phyloP scores from a whole-genome alignment of 1,140 invertebrate genomes.

The Aphaenogaster rudis region DNA sequence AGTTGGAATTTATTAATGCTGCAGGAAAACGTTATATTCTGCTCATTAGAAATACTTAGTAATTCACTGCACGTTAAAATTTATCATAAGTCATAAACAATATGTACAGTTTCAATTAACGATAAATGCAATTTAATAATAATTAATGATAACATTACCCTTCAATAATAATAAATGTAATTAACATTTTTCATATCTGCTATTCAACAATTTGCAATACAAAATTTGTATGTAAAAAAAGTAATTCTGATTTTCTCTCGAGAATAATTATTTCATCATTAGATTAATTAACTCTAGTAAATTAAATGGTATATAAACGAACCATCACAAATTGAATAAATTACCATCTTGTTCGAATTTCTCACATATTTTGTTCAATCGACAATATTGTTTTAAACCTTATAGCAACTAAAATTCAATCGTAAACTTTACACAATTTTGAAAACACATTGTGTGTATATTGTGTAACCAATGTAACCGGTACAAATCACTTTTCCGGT shows the following conservation, averaged over 20 bases:
- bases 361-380: neutral
- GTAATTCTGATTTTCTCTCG: neutral
- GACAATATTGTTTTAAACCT: conserved; percentile 8
- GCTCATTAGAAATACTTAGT: conserved; percentile 4
- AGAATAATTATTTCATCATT: conserved; percentile 11
- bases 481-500: neutral
- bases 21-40: neutral
- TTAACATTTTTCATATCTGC: neutral
- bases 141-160: conserved; percentile 14
- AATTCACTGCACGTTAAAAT: neutral
- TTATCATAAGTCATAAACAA: neutral
- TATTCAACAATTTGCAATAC: neutral
- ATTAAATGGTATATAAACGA: neutral
- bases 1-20: neutral
- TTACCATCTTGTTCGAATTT: neutral
- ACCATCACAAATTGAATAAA: neutral
- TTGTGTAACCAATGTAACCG: neutral
- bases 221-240: neutral
- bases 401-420: neutral
- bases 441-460: neutral
- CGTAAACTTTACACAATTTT: conserved; percentile 7
- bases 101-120: conserved; percentile 22
- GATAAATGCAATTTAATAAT: neutral
- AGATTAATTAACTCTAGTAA: conserved; percentile 18
- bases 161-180: neutral